Conservation (phyloP, 53 echinoderm and acorn worm species). For the Temnopleurus reevesii region DNA sequence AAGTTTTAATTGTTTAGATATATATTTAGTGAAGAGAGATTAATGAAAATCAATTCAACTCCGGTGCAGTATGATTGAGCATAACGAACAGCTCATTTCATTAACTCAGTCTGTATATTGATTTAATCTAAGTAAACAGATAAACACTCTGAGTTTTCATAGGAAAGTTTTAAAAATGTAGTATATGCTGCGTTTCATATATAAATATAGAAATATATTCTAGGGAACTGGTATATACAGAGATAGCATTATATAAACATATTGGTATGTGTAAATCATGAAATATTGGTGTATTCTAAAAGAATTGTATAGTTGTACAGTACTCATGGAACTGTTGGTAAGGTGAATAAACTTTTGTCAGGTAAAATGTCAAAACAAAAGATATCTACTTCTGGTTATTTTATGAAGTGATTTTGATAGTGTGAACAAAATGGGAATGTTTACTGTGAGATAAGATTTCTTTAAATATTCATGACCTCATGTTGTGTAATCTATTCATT, state of each 20-base stretch:
- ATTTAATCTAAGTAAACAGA: no score
- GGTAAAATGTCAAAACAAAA: neutral
- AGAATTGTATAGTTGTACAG: slow-evolving; percentile 30
- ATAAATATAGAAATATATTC: neutral
- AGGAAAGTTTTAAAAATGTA: neutral
- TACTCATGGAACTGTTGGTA: neutral
- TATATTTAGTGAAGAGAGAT: no score
- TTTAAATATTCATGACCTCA: neutral
- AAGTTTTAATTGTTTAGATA: no score
- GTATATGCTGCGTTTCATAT: neutral
- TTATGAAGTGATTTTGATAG: neutral
- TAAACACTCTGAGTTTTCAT: no score
- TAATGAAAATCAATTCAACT: no score
- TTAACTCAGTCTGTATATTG: no score
- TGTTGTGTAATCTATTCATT: neutral
- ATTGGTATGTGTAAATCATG: neutral
- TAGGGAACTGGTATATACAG: neutral
- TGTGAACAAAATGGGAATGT: neutral
- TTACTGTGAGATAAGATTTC: neutral
- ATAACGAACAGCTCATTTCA: no score
- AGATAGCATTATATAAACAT: neutral
- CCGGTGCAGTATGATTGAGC: no score
- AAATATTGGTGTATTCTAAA: neutral
- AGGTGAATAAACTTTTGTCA: slow-evolving; percentile 27
- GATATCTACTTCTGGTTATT: neutral